Base-by-base conservation (phyloP, 2,113 vertebrate genomes). In the Fregetta grallaria region DNA sequence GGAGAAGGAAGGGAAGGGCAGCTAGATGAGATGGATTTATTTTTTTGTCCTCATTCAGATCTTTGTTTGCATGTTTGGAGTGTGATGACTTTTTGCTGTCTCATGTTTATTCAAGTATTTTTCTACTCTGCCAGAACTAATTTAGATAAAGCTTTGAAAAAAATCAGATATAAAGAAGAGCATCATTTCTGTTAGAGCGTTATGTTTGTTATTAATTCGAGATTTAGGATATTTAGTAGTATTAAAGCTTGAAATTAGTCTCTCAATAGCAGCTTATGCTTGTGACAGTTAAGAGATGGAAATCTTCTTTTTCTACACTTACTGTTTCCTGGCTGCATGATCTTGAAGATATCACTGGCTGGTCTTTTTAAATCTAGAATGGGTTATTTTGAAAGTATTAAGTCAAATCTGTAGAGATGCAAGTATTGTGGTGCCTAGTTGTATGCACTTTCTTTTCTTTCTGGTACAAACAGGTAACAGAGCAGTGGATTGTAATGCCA, bases 1-100 rank as follows among this genome's bases (percentile, higher is more conserved):
- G 20, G 67, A 59, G 40, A 59, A 50, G 29, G 38, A 56, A 49
- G 34, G 55, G 45, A 47, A 36, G 27, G 63, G 13, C 40, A 68
- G 38, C 29, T 47, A 44, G 15, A 6, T 30, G 23, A 40, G 22
- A 34, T 2, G 0, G 20, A 16, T 7, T 75, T 30, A 2, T 2
- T 17, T 86, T 86, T 73, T 71, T 58, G 11, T 75, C 56, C 34
- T 87, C 7, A 4, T 49, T 87, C 47, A 49, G 13, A 20, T 76
- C 4, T n/a, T 40, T 40, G 11, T 50, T 42, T 32, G 23, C 34
- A 4, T 25, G 6, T 71, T 94, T 76, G 50, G 13, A 52, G 17
- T 13, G 34, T n/a, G 15, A 3, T 22, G 34, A 34, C 49, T 66
- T 56, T n/a, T 81, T 87, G 16, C 38, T 80, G 38, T 76, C 25